Base-by-base conservation (phyloP, 2,888 invertebrate genomes). In the Lepeophtheirus nordmannii region DNA sequence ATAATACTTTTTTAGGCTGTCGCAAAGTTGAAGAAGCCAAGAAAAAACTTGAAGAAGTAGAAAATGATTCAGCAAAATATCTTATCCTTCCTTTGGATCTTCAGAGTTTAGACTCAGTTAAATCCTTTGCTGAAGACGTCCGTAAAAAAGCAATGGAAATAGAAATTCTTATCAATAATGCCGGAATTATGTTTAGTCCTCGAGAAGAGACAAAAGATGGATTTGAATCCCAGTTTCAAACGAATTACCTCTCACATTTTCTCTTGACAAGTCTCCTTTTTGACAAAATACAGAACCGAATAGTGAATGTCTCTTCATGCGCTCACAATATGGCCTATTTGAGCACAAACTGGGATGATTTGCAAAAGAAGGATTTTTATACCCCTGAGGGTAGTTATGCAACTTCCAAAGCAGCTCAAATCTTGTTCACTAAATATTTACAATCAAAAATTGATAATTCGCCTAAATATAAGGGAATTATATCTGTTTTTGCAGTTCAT, bases 171-270 rank as follows among this genome's bases (percentile, higher is more conserved):
- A 17, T 62, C 62, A 62, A 62, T 22, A 62, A 62, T 41, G 61
- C 66, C 7, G 66, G 66, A n/a, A 60, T 66, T 37, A 66, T 66
- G 66, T 60, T 66, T 40, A 58, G 41, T 20, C 60, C 66, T 14
- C 9, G 60, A 23, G 58, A 39, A 22, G 60, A 60, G 70, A 88
- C 90, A 0, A 81, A 81, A 70, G 91, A 92, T 74, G 89, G 89
- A 0, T 84, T 83, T 72, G 93, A 94, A 76, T 82, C 83, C n/a
- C 91, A 92, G 72, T 84, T 91, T 76, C 86, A 85, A 65, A 84
- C 86, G 10, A 94, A 94, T 76, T 89, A 90, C 75, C 77, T 93
- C 71, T 86, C 89, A 5, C 89, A 90, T 75, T 89, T 88, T 73
- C 79, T 87, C 71, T 78, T 91, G 71, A 86, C 88, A 22, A 85